phyloP scores from a whole-genome alignment of 2,797 vertebrate species.

The Sandelia bainsii region DNA sequence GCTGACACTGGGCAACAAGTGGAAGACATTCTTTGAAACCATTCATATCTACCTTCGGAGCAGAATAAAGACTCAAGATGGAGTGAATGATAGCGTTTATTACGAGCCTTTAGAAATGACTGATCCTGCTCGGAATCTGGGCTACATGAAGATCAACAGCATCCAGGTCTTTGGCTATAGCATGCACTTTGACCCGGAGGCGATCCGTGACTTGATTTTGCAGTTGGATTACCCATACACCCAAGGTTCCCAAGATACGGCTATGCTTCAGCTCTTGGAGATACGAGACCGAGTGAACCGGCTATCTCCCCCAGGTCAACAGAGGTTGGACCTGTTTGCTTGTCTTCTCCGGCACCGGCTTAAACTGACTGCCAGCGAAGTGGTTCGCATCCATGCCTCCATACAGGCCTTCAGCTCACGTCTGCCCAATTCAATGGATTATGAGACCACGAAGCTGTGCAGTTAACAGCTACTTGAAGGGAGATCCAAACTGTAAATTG shows the following conservation, averaged over 20 bases:
- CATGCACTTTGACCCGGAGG: slow-evolving; percentile 98
- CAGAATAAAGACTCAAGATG: slow-evolving; percentile 89
- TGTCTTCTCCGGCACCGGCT: slow-evolving; percentile 96
- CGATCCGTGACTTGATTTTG: slow-evolving; percentile 95
- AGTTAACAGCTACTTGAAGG: slow-evolving; percentile 88
- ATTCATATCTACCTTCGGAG: slow-evolving; percentile 97
- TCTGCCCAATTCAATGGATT: slow-evolving; percentile 94
- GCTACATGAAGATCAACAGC: slow-evolving; percentile 98
- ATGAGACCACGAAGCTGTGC: slow-evolving; percentile 97
- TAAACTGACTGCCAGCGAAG: slow-evolving; percentile 94
- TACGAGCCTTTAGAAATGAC: slow-evolving; percentile 94
- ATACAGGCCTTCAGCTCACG: slow-evolving; percentile 94
- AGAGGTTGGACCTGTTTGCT: slow-evolving; percentile 93
- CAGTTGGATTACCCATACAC: slow-evolving; percentile 98
- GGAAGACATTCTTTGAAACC: slow-evolving; percentile 99
- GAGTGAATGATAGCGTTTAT: slow-evolving; percentile 90
- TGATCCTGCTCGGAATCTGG: slow-evolving; percentile 93
- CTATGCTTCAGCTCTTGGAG: slow-evolving; percentile 94
- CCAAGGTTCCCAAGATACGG: slow-evolving; percentile 96
- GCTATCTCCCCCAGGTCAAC: slow-evolving; percentile 93
- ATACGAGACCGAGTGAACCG: slow-evolving; percentile 96
- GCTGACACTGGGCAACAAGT: slow-evolving; percentile 95
- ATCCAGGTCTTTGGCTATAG: slow-evolving; percentile 99
- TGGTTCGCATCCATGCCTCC: slow-evolving; percentile 93
- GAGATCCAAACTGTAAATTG: slow-evolving; percentile 28